Percentiles rank a stretch among this genome's conserved stretches.
phyloP scores from a whole-genome alignment of 2,113 vertebrate genomes.

The Dasypus novemcinctus region DNA sequence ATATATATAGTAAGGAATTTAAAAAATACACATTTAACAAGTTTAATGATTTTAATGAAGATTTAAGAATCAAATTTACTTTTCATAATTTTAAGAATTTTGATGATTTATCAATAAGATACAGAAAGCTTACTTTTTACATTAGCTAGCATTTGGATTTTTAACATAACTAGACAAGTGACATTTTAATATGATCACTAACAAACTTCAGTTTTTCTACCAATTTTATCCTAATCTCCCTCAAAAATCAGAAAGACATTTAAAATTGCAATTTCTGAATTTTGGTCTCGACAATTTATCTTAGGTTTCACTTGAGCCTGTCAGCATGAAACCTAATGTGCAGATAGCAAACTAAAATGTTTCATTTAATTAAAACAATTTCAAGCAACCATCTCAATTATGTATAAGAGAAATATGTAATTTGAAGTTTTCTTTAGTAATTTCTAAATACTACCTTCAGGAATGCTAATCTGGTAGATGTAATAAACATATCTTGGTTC shows the following conservation, averaged over 20 bases:
- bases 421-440: background rate
- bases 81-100: background rate
- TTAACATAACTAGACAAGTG: background rate
- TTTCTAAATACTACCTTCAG: background rate
- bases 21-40: background rate
- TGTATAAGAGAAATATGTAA: background rate
- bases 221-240: background rate
- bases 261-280: background rate
- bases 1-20: background rate
- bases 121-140: background rate
- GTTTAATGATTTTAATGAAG: conserved; percentile 18
- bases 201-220: background rate
- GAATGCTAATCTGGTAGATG: background rate
- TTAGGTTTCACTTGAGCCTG: background rate
- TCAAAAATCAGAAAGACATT: background rate
- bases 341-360: background rate
- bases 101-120: background rate
- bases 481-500: background rate
- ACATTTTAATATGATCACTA: background rate
- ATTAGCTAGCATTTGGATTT: background rate
- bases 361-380: conserved; percentile 5
- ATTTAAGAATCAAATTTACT: background rate
- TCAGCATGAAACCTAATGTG: background rate
- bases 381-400: background rate
- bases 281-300: background rate